Conservation (phyloP, 2,797 vertebrate species). For the Lepus townsendii region DNA sequence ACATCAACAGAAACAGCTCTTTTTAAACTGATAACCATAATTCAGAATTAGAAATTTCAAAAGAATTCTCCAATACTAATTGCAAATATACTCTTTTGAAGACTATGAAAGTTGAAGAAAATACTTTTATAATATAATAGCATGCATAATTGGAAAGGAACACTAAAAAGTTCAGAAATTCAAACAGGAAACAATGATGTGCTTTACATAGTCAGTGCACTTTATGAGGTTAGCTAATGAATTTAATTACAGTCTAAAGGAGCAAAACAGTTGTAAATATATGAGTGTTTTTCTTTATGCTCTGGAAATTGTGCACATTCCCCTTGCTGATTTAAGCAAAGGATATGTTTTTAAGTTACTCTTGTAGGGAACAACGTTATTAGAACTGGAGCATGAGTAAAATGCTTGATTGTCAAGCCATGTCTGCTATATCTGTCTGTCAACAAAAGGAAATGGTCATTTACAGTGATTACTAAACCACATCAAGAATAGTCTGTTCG, state of each 20-base stretch:
- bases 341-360: conserved; percentile 16
- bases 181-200: not conserved
- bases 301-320: conserved; percentile 53
- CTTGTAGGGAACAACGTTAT: conserved; percentile 56
- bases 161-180: not conserved
- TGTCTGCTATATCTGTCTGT: conserved; percentile 56
- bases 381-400: conserved; percentile 72
- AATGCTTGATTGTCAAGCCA: conserved; percentile 61
- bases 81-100: not conserved
- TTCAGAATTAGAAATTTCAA: not conserved
- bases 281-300: not conserved
- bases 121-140: conserved; percentile 24
- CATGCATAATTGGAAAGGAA: conserved; percentile 34
- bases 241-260: not conserved
- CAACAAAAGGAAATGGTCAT: conserved; percentile 81
- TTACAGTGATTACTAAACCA: not conserved
- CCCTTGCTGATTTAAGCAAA: conserved; percentile 65
- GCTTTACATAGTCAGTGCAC: not conserved
- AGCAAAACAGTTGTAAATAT: conserved; percentile 53
- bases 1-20: not conserved
- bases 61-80: not conserved
- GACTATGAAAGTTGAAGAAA: not conserved
- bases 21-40: conserved; percentile 36
- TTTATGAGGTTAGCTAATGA: conserved; percentile 51
- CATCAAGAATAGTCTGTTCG: conserved; percentile 80